phyloP scores from a whole-genome alignment of 2,888 invertebrate species.

The Athalia circularis region DNA sequence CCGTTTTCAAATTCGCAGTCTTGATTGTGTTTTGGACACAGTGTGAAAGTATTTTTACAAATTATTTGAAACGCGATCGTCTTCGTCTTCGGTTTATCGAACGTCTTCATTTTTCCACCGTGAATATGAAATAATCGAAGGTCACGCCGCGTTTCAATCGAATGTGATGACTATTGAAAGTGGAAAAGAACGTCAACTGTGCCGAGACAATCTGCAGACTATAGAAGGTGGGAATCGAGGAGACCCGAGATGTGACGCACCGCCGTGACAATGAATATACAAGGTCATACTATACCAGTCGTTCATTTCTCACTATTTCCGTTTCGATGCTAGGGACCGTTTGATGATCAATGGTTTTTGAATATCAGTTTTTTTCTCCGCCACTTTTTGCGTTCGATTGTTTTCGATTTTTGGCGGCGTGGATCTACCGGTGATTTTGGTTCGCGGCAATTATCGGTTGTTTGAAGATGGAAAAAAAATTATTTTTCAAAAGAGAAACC shows the following conservation, averaged over 20 bases:
- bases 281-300: constrained; percentile 39
- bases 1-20: no score
- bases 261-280: constrained; percentile 61
- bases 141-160: constrained; percentile 64
- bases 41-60: no score
- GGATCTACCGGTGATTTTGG: neutral
- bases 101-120: constrained; percentile 4
- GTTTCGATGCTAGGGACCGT: neutral
- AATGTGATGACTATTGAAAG: constrained; percentile 64
- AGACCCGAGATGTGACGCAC: constrained; percentile 60
- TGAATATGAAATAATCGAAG: constrained; percentile 62
- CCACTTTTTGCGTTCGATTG: constrained; percentile 7
- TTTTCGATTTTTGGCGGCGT: no score
- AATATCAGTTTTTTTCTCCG: neutral
- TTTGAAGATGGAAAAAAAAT: constrained; percentile 58
- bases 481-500: no score
- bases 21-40: no score
- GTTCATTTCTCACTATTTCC: neutral
- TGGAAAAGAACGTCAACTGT: constrained; percentile 57
- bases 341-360: neutral
- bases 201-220: constrained; percentile 52
- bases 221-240: constrained; percentile 60
- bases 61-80: no score
- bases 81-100: no score
- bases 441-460: constrained; percentile 61